Conservation (phyloP, 2,797 vertebrate genomes). For the Valencia hispanica region DNA sequence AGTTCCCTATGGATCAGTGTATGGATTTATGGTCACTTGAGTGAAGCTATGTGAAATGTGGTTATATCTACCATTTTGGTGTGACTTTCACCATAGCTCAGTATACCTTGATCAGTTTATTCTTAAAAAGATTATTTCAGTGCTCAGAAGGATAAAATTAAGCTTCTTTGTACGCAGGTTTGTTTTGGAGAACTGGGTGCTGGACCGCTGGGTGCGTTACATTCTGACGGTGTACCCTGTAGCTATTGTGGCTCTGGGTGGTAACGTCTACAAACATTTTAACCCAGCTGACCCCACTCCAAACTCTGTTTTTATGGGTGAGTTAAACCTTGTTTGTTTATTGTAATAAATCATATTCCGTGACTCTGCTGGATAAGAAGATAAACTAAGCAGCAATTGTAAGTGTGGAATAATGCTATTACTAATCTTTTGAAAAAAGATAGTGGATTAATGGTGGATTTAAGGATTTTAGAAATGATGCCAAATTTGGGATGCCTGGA, state of each 20-base stretch:
- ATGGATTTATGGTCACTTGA: background rate
- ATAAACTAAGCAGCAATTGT: background rate
- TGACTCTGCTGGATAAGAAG: background rate
- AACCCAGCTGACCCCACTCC: conserved; percentile 52
- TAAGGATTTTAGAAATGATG: background rate
- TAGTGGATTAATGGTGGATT: background rate
- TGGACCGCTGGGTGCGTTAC: conserved; percentile 84
- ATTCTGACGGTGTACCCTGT: conserved; percentile 84
- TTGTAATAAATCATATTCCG: background rate
- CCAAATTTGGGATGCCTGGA: background rate
- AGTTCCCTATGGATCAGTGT: background rate
- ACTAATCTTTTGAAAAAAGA: background rate
- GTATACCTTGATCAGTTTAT: background rate
- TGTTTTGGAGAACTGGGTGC: conserved; percentile 83
- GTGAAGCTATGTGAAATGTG: background rate
- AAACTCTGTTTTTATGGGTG: conserved; percentile 81
- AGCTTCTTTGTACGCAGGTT: conserved; percentile 69
- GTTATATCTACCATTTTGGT: background rate
- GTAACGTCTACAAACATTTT: conserved; percentile 70
- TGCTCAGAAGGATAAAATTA: background rate
- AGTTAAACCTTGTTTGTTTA: conserved; percentile 26
- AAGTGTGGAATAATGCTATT: background rate
- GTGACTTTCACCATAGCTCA: background rate
- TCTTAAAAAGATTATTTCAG: background rate
- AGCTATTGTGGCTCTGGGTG: conserved; percentile 79